phyloP scores from a whole-genome alignment of 2,888 invertebrate genomes.

The Steinernema hermaphroditum region DNA sequence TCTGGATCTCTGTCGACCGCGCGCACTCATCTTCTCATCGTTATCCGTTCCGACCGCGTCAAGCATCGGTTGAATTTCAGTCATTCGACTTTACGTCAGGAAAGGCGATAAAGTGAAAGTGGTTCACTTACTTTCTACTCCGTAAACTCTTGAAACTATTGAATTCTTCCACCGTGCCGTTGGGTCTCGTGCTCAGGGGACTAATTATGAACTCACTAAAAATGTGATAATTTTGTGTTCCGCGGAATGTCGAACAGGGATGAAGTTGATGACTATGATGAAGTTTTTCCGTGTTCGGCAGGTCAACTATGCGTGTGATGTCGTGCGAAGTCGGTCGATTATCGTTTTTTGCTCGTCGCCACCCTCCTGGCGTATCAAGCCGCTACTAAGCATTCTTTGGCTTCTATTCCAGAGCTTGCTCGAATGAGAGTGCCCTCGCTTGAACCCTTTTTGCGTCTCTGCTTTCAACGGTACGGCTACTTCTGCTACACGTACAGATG shows the following conservation, averaged over 20 bases:
- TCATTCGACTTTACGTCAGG: neutral
- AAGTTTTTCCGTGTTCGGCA: constrained; percentile 17
- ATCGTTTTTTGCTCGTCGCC: constrained; percentile 4
- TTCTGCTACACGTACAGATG: constrained; percentile 50
- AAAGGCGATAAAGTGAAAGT: constrained; percentile 21
- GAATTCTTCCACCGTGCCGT: too few species aligned
- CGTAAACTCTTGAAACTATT: too few species aligned
- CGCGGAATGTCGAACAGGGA: constrained; percentile 7
- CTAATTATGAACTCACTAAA: neutral
- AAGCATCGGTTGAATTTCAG: constrained; percentile 18
- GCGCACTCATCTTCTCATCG: constrained; percentile 30
- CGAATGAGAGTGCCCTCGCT: constrained; percentile 45
- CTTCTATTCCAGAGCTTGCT: constrained; percentile 43
- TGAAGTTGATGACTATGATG: constrained; percentile 23
- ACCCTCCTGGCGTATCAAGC: neutral
- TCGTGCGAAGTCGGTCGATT: constrained; percentile 24
- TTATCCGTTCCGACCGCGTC: constrained; percentile 26
- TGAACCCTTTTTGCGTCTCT: constrained; percentile 55
- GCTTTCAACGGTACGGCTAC: constrained; percentile 62
- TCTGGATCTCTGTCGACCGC: constrained; percentile 20
- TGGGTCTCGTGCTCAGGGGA: too few species aligned
- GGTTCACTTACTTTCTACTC: neutral
- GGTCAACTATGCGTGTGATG: constrained; percentile 30
- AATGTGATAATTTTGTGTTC: neutral
- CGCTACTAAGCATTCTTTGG: constrained; percentile 50